Evolutionary conservation across 1,140 invertebrate genomes (phyloP), one percentile per base, ranked within the genome.

Genomic region (Carcinoscorpius rotundicauda): DNA sequence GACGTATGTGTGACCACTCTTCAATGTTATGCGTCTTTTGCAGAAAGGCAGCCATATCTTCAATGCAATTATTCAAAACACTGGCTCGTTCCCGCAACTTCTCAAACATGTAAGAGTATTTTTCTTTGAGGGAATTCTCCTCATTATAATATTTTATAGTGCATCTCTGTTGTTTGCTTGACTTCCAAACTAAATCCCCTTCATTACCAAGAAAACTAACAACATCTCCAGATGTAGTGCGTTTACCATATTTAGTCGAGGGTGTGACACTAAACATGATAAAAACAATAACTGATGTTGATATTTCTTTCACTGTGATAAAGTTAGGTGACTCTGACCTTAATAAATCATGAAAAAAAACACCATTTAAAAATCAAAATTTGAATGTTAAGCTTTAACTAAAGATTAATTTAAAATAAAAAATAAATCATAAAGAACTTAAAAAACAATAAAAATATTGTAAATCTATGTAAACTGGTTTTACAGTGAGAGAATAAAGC

Each of bases 51-150:
- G 66, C 77, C 50, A 81, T 72, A n/a, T 73, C 73, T 51, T 75
- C 72, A 65, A 82, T 81, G n/a, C 73, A 67, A 8, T 75, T 72
- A 62, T 79, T 77, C 5, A 82, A 68, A 49, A 77, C 72, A 62
- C 72, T 59, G 51, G 77, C 76, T 66, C 80, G 77, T 49, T 80
- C 78, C 9, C 74, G 71, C 0, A 82, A 63, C 64, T 82, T 77
- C 63, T 84, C 81, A 67, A 81, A 85, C 81, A 85, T 84, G 68
- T 75, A 80, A 49, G 56, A 8, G 52, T 68, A 68, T 8, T 60
- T 48, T 49, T 11, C 48, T 52, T 52, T 51, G 5, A 68, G 49
- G 56, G 50, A 49, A 55, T 50, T 51, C 9, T 64, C 52, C 56
- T 65, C 58, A 57, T 52, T 52, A 49, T 62, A 63, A n/a, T 52